Base-by-base conservation (phyloP, 2,113 vertebrate species). In the Blennius ocellaris region DNA sequence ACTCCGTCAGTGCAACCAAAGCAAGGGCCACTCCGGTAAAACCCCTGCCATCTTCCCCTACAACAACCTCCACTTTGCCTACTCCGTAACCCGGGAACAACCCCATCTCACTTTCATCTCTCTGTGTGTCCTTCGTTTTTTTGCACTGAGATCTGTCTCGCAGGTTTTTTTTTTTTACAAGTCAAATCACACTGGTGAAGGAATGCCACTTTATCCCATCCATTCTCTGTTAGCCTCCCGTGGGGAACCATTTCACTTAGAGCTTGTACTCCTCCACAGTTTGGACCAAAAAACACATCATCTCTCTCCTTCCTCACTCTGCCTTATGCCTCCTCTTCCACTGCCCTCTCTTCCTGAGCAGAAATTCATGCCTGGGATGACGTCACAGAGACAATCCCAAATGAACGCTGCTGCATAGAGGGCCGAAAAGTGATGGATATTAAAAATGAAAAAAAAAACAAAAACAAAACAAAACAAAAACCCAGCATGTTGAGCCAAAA, bases 1-100 rank as follows among this genome's bases (percentile, higher is more conserved):
- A 80, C 76, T 82, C 75, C 45, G 69, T 76, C 82, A 84, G 85
- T 6, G 10, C 63, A 58, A 61, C 76, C 74, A 69, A 83, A 83
- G 79, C 73, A 50, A 69, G 68, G 53, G 80, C 80, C 55, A 50
- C 6, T 54, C 57, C 43, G 74, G 62, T 65, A 64, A 62, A 75
- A 60, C n/a, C 44, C 16, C 80, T 74, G 65, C 38, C 69, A 45
- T 68, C 55, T 52, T 66, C 55, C 56, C 56, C 47, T 10, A 36
- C 38, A 51, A 51, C 72, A 73, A 43, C 59, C 60, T 50, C 51
- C 41, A 43, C 30, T 37, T 56, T 53, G 69, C 15, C 40, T 8
- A 0, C n/a, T 58, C 36, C 8, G 11, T 36, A 72, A 53, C 44
- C 21, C 62, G 58, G 41, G 7, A 61, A 14, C 70, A 69, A 5